Evolutionary conservation across 1,140 invertebrate species (phyloP).

Genomic region (Saccostrea echinata): DNA sequence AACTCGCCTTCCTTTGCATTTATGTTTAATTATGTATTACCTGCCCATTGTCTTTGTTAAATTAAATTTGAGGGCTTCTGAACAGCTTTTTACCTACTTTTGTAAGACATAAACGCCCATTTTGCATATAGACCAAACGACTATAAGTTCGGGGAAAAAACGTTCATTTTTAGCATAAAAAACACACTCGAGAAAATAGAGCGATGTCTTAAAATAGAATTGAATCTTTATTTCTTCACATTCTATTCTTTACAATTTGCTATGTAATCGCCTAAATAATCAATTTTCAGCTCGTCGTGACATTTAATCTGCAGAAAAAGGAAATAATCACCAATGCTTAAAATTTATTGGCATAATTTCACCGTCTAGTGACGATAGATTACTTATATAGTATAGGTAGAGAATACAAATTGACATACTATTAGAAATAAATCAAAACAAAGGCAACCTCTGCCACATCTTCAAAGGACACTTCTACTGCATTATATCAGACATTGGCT

Average conservation of each 20-base stretch:
- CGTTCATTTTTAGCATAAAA: too few species aligned
- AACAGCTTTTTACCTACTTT: too few species aligned
- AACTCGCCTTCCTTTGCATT: too few species aligned
- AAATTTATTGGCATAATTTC: constrained; percentile 35
- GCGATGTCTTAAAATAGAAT: background rate
- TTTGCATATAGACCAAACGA: too few species aligned
- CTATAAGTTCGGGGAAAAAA: too few species aligned
- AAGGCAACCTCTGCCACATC: background rate
- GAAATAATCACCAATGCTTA: background rate
- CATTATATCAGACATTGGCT: background rate
- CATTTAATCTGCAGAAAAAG: constrained; percentile 9
- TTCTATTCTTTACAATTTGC: background rate
- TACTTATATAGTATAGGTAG: background rate
- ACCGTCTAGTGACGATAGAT: constrained; percentile 6
- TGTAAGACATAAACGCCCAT: too few species aligned
- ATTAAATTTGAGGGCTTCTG: too few species aligned
- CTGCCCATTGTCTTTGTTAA: too few species aligned
- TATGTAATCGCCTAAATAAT: background rate
- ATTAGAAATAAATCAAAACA: constrained; percentile 13
- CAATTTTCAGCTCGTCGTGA: background rate
- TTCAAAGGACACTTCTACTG: background rate
- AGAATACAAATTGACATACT: constrained; percentile 16
- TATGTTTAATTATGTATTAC: too few species aligned
- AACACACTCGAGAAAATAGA: too few species aligned
- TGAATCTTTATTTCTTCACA: background rate